Evolutionary conservation across 2,113 vertebrate species (phyloP), one percentile per base, ranked within the genome.

Genomic region (Lamprologus ornatipinnis): DNA sequence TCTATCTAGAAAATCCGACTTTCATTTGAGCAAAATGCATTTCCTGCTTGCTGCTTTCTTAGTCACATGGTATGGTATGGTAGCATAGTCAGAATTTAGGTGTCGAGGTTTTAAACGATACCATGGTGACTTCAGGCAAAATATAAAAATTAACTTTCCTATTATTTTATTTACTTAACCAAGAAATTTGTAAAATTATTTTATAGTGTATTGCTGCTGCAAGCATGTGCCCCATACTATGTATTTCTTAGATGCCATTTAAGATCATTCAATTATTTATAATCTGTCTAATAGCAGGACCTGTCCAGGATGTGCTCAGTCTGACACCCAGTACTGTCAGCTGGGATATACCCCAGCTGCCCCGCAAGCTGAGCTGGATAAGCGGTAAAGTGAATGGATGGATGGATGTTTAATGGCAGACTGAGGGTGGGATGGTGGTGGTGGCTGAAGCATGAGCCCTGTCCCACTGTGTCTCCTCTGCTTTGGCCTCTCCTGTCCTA

Each of bases 371-470:
- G 2, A n/a, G 45, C 45, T 51, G 73, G 45, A 51, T 33, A 31
- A 78, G 45, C 10, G 2, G 45, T 49, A 78, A 78, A 51, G 10
- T 33, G 5, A 51, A n/a, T 31, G 45, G 26, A 49, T 51, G 45
- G 26, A 78, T 31, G 6, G 26, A 51, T 78, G 95, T 96, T 96
- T 96, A 96, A 95, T 93, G 95, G 60, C 94, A 97, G 94, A 93
- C 95, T 96, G 94, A 95, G 94, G 95, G 37, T 51, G 96, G 95
- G 88, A 95, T 92, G 95, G 92, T 94, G 45, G 91, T 95, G 73
- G 45, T 95, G 89, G 95, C 96, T 95, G 93, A 92, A 96, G 95
- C 93, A 92, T 42, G 68, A 78, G 91, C 85, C 83, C 65, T 95
- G 96, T 97, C 96, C 97, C 94, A 89, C 89, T 57, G 57, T 88